Conservation (phyloP, 2,888 invertebrate genomes). For the Esperia sulphurella region DNA sequence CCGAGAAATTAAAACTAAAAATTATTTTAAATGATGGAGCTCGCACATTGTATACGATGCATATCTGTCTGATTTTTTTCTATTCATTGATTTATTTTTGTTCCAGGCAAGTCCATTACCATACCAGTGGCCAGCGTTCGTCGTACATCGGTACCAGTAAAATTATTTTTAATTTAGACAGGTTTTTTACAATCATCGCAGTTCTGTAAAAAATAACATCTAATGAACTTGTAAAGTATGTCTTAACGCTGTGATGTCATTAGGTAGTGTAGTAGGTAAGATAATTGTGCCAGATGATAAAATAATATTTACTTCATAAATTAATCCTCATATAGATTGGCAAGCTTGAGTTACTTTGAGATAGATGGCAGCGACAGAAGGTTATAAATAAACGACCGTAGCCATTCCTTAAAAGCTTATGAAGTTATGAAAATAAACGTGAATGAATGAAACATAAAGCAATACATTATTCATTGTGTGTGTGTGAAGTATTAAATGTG, state of each 20-base stretch:
- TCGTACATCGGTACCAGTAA: conserved; percentile 51
- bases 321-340: conserved; percentile 12
- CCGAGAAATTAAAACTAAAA: no score
- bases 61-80: no score
- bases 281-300: conserved; percentile 66
- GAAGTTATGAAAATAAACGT: neutral
- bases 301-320: conserved; percentile 10
- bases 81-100: conserved; percentile 12
- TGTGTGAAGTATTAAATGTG: conserved; percentile 3
- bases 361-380: neutral
- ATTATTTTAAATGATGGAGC: no score
- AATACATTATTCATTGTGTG: conserved; percentile 4
- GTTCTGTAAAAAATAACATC: conserved; percentile 4
- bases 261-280: conserved; percentile 47
- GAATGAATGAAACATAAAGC: conserved; percentile 3
- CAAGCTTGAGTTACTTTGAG: neutral
- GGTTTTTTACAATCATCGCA: conserved; percentile 10
- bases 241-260: conserved; percentile 48
- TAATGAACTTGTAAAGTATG: conserved; percentile 14
- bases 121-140: conserved; percentile 63
- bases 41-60: no score
- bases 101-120: conserved; percentile 50
- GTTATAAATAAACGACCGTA: neutral
- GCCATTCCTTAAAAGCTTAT: neutral
- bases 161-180: conserved; percentile 19